Conservation (phyloP, 2,113 vertebrate genomes). For the Campylorhamphus procurvoides region DNA sequence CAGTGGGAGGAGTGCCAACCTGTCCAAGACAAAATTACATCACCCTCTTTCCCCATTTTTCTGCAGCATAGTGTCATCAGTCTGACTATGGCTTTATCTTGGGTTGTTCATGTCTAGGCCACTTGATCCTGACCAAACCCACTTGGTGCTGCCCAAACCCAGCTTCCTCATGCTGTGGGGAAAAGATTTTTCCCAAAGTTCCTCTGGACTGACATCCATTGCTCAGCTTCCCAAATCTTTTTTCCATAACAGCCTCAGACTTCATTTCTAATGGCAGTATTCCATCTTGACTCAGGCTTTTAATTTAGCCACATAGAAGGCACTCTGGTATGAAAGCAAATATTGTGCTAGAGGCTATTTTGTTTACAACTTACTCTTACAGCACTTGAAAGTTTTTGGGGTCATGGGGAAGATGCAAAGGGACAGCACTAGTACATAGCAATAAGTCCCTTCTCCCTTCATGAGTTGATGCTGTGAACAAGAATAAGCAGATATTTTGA, state of each 20-base stretch:
- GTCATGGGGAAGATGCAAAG: neutral
- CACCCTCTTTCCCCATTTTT: neutral
- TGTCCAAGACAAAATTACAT: neutral
- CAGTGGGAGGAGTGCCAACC: rapidly evolving
- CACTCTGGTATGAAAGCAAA: neutral
- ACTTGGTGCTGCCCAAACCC: neutral
- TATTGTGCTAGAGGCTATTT: neutral
- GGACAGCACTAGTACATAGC: neutral
- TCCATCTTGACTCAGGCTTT: neutral
- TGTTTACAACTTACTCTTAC: neutral
- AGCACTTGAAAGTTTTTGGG: neutral
- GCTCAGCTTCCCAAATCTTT: neutral
- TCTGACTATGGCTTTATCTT: neutral
- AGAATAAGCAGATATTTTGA: neutral
- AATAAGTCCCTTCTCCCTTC: neutral
- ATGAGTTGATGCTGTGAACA: neutral
- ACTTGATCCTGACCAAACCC: neutral
- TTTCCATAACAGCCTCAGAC: neutral
- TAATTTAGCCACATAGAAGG: neutral
- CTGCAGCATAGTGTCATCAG: neutral
- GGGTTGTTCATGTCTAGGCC: neutral
- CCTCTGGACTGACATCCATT: neutral
- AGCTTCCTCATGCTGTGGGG: neutral
- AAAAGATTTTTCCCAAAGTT: neutral
- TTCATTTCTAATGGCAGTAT: neutral